Percentiles rank a stretch among this genome's conserved stretches.
These are phyloP conservation scores for Gila orcuttii DNA, from an alignment of 2,113 vertebrate species.

Conservation along the genomic window DNA sequence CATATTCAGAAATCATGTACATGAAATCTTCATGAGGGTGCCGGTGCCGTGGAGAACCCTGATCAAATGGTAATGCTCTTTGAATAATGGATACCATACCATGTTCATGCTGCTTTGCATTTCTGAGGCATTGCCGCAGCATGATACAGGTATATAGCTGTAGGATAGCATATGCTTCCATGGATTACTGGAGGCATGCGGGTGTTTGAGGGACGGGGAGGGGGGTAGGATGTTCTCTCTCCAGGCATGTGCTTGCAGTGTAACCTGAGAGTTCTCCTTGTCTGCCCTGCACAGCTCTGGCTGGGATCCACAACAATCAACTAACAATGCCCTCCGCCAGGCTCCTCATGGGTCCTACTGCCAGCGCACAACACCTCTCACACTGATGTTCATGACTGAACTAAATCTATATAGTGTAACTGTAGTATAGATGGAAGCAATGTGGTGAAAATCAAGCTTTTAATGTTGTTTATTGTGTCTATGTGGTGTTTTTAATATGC, in stretches of 20 bases:
- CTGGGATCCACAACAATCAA: conserved; percentile 68
- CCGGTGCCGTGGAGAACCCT: conserved; percentile 13
- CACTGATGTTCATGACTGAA: background rate
- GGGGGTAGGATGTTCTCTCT: conserved; percentile 62
- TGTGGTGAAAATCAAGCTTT: no score
- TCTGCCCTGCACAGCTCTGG: conserved; percentile 71
- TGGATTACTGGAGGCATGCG: conserved; percentile 46
- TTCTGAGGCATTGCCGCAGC: conserved; percentile 37
- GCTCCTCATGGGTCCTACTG: conserved; percentile 70
- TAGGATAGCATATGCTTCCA: conserved; percentile 14
- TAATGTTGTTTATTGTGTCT: no score
- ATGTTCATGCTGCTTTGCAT: conserved; percentile 47
- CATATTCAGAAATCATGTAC: conserved; percentile 37
- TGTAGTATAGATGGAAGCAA: background rate
- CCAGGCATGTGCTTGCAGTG: conserved; percentile 76
- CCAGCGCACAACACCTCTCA: conserved; percentile 19
- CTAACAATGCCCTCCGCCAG: conserved; percentile 57
- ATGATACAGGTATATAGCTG: conserved; percentile 43
- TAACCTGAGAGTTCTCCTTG: conserved; percentile 78
- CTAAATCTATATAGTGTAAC: background rate
- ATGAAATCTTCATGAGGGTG: conserved; percentile 50
- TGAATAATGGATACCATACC: conserved; percentile 47
- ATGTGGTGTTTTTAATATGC: no score
- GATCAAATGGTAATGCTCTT: conserved; percentile 36
- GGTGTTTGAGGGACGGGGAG: background rate